Evolutionary conservation across 2,888 invertebrate species (phyloP), one percentile per base, ranked within the genome.

Genomic region (Caenorhabditis panamensis): DNA sequence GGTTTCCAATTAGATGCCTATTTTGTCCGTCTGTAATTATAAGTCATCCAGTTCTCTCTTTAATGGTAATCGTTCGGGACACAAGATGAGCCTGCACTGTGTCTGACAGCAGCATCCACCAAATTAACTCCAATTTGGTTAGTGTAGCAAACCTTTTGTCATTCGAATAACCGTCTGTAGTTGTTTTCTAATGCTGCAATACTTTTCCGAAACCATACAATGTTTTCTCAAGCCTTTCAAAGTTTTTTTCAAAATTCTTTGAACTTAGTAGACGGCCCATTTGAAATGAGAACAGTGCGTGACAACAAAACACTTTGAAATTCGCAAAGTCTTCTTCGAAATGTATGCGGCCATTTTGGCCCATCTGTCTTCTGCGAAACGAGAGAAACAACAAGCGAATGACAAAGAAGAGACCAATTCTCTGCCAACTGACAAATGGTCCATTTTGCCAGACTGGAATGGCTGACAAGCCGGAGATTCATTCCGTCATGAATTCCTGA

Each of bases 381-480:
- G 31, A 56, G 20, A 63, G 24, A 64, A 28, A 37, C 36, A 28
- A 20, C 13, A 59, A 59, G 22, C 26, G 41, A 66, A 26, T 22
- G 22, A 44, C 22, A 28, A n/a, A 22, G 49, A 44, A 41, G 53
- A 66, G 47, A 47, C 37, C 51, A 49, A 75, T 75, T 66, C 51
- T 59, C 44, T 66, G 64, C 49, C 75, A 66, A 53, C 49, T 75
- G 66, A 66, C 75, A 75, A 75, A 75, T 59, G 54, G 59, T 75
- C 16, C 18, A 44, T 37, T 31, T 9, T 53, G 53, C 24, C 24
- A 68, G 47, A 59, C 68, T 16, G 28, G 11, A 26, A 47, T 16
- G 28, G 62, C n/a, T 64, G 72, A 49, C 63, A 73, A 49, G 24
- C 54, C 26, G 49, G 44, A 16, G 49, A 49, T 18, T 49, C n/a